A percentile compares a stretch with the other conserved stretches of the same genome.
Conservation (phyloP, 2,888 invertebrate species). For the Camponotus fellah region DNA sequence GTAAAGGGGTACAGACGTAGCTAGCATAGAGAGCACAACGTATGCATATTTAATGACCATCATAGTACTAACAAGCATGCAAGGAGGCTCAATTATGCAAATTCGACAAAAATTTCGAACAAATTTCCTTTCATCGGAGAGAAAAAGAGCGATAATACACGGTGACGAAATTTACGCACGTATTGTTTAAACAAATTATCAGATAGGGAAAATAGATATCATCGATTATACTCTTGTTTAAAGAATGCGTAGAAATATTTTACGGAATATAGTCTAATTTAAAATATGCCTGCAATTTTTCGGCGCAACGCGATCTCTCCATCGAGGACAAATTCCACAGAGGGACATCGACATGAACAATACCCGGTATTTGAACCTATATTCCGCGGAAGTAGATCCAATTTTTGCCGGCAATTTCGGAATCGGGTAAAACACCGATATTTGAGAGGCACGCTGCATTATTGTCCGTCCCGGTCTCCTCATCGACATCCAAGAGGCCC, state of each 20-base stretch:
- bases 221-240: background rate
- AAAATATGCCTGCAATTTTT: slow-evolving; percentile 16
- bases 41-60: slow-evolving; percentile 43
- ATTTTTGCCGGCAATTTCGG: slow-evolving; percentile 52
- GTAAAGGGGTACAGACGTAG: slow-evolving; percentile 17
- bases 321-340: slow-evolving; percentile 4
- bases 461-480: slow-evolving; percentile 38
- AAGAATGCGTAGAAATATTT: background rate
- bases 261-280: background rate
- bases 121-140: slow-evolving; percentile 24
- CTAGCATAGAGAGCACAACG: slow-evolving; percentile 14
- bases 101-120: slow-evolving; percentile 21
- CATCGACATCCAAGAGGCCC: slow-evolving; percentile 26
- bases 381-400: slow-evolving; percentile 35
- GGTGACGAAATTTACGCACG: background rate
- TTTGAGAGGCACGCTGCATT: slow-evolving; percentile 44
- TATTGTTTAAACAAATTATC: background rate
- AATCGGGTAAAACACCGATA: slow-evolving; percentile 43
- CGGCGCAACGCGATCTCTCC: background rate
- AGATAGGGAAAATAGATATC: background rate
- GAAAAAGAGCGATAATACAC: background rate
- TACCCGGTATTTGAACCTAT: slow-evolving; percentile 29
- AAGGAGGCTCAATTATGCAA: slow-evolving; percentile 38
- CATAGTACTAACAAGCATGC: slow-evolving; percentile 36
- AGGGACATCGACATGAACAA: slow-evolving; percentile 27